Percentiles rank a stretch among this genome's conserved stretches.
Evolutionary conservation across 2,888 invertebrate genomes (phyloP).

Genomic region (Drosophila aldrichi): DNA sequence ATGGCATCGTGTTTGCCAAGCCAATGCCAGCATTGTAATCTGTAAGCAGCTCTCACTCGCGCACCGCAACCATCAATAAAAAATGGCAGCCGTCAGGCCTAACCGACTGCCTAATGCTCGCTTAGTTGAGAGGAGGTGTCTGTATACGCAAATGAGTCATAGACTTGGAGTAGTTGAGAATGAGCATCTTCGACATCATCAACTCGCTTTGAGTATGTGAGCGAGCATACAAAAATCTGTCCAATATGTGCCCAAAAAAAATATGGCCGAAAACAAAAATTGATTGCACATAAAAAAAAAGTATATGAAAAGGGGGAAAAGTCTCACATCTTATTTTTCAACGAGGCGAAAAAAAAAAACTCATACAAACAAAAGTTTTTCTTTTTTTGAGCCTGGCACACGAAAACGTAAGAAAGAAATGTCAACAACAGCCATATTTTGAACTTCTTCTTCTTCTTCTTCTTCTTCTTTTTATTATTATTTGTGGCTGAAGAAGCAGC

Average conservation of each 20-base stretch:
- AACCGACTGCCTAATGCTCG: background rate
- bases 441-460: slow-evolving; percentile 21
- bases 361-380: slow-evolving; percentile 8
- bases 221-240: slow-evolving; percentile 1
- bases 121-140: too few species aligned
- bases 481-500: slow-evolving; percentile 38
- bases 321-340: slow-evolving; percentile 18
- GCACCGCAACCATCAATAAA: slow-evolving; percentile 18
- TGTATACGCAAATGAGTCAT: background rate
- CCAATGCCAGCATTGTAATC: slow-evolving; percentile 5
- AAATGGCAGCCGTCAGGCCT: background rate
- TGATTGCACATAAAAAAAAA: slow-evolving; percentile 36
- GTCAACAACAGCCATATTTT: slow-evolving; percentile 74
- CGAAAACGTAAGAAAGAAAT: slow-evolving; percentile 38
- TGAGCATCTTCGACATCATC: background rate
- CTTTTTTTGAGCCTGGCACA: background rate
- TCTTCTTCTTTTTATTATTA: slow-evolving; percentile 32
- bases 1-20: slow-evolving; percentile 20
- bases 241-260: slow-evolving; percentile 25
- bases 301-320: slow-evolving; percentile 6
- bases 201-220: background rate
- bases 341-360: slow-evolving; percentile 22
- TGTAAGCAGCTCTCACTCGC: slow-evolving; percentile 16
- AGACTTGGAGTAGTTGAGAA: too few species aligned
- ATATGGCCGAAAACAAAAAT: slow-evolving; percentile 16